Evolutionary conservation across 2,113 vertebrate genomes (phyloP), one percentile per base, ranked within the genome.

Genomic region (Elephantulus edwardii): DNA sequence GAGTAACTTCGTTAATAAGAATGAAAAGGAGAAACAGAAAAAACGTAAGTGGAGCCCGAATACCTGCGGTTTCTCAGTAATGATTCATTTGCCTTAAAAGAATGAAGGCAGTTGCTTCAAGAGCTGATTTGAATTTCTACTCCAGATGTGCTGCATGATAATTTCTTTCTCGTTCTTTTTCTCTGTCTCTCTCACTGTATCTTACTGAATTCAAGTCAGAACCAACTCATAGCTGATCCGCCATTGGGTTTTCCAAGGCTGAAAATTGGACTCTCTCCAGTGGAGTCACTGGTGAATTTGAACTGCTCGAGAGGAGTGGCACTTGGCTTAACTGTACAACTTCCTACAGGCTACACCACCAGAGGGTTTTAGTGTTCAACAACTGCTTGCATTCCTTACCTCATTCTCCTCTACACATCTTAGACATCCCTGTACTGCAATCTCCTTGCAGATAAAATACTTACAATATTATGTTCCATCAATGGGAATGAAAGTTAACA

Each of bases 371-470:
- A 52, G n/a, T 74, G 86, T 70, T 62, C 44, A 22, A 8, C 60
- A 44, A 20, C 68, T 79, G 84, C 93, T 82, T 16, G 54, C 28
- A 76, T 78, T 38, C 64, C 38, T 72, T 86, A 40, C 3, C 44
- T 89, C 44, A 35, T 82, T 91, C 92, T 14, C 22, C 2, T 16
- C 14, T 35, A 44, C 38, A 52, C 17, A 71, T n/a, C 20, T 83
- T 54, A 68, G 33, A 74, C 19, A 48, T 60, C 62, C 42, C 35
- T 79, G 14, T 30, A 80, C 79, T 52, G 1, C 44, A 52, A 16
- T 77, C 93, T 81, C 52, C 83, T 92, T 82, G 74, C 24, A 86
- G 66, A 83, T 76, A 89, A 92, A 88, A 91, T 89, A 76, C 76
- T 90, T 86, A 60, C 33, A 81, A 92, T 88, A 38, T 22, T 38